A percentile compares a stretch with the other conserved stretches of the same genome.
Conservation (phyloP, 2,888 invertebrate genomes). For the Slavum lentiscoides region DNA sequence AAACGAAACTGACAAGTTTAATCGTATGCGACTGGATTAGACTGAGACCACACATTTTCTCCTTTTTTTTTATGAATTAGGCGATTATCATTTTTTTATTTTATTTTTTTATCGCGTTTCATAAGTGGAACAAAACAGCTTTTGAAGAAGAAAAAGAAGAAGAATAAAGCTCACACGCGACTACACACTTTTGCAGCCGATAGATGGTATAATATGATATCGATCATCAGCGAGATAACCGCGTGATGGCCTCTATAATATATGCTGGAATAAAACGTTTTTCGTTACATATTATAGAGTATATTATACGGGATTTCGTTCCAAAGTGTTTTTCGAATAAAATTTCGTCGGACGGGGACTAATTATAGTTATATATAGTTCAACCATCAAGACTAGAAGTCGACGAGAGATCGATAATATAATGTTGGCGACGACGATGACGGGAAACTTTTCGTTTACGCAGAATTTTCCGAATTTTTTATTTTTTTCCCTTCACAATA, state of each 20-base stretch:
- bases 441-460: conserved; percentile 10
- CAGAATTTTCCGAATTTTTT: background rate
- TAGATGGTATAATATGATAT: background rate
- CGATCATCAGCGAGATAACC: background rate
- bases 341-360: background rate
- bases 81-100: too few species aligned
- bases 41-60: too few species aligned
- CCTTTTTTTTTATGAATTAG: too few species aligned
- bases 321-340: conserved; percentile 8
- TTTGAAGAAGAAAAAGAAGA: too few species aligned
- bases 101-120: too few species aligned
- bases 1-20: too few species aligned
- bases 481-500: background rate
- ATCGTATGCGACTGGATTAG: too few species aligned
- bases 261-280: background rate
- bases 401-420: background rate
- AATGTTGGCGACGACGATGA: background rate
- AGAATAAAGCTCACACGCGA: too few species aligned
- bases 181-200: too few species aligned
- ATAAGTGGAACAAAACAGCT: too few species aligned
- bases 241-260: background rate
- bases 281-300: background rate
- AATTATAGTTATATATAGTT: conserved; percentile 16
- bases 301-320: background rate
- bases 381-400: background rate